Conservation (phyloP, 2,888 invertebrate species). For the Pristionchus arcanus region DNA sequence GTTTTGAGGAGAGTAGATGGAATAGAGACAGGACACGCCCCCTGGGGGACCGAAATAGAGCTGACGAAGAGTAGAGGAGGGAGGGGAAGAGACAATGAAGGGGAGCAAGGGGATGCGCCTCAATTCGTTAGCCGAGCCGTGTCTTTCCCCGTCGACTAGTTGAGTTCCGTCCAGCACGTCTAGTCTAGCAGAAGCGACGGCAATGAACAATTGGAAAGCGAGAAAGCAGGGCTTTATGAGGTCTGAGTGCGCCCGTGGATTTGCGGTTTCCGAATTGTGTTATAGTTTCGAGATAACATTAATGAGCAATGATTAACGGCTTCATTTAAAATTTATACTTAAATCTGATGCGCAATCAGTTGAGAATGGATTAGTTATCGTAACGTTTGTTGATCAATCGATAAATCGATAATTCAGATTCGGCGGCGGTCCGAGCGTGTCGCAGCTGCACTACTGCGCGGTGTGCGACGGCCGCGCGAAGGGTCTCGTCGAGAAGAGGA, state of each 20-base stretch:
- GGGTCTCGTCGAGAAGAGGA: conserved; percentile 51
- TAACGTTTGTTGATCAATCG: too few relatives aligned
- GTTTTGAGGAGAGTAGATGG: background rate
- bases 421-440: conserved; percentile 55
- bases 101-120: background rate
- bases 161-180: background rate
- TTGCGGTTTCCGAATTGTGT: too few relatives aligned
- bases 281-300: too few relatives aligned
- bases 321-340: too few relatives aligned
- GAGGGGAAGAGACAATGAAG: conserved; percentile 1
- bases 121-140: conserved; percentile 14
- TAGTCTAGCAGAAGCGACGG: background rate
- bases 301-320: too few relatives aligned
- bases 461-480: conserved; percentile 52
- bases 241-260: background rate
- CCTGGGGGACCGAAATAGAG: background rate
- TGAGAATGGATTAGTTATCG: too few relatives aligned
- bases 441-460: conserved; percentile 54
- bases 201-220: conserved; percentile 27
- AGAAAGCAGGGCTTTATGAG: conserved; percentile 33
- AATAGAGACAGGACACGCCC: conserved; percentile 26
- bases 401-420: conserved; percentile 32
- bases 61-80: background rate
- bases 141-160: background rate
- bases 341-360: too few relatives aligned